Conservation (phyloP, 1,140 invertebrate genomes). For the Dendrolimus punctatus region DNA sequence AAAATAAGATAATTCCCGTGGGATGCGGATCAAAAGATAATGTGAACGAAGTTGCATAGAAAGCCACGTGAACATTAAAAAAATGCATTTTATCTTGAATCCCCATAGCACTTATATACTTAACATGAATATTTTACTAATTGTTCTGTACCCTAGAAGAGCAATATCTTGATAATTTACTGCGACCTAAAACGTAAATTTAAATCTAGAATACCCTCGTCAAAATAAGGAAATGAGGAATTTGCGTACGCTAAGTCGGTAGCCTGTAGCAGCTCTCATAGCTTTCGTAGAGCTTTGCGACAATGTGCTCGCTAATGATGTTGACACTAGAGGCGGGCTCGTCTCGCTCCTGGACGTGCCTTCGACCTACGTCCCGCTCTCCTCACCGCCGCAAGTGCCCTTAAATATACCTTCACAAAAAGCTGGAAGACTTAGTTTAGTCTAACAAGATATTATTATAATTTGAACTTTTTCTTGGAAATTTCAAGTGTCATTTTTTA, state of each 20-base stretch:
- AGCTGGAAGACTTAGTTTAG: conserved; percentile 21
- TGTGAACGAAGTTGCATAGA: no score
- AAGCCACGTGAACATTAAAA: no score
- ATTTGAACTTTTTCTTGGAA: conserved; percentile 9
- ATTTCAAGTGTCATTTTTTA: background rate
- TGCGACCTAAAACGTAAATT: background rate
- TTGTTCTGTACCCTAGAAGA: no score
- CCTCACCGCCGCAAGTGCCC: conserved; percentile 22
- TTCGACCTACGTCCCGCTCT: conserved; percentile 10
- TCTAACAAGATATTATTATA: conserved; percentile 16
- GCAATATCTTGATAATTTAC: no score
- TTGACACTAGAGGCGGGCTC: conserved; percentile 53
- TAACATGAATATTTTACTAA: no score
- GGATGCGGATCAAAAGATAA: no score
- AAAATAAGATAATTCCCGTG: no score
- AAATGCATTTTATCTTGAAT: no score
- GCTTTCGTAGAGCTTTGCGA: conserved; percentile 19
- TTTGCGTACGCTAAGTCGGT: conserved; percentile 13
- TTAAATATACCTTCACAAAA: conserved; percentile 18
- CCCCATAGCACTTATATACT: no score
- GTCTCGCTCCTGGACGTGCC: conserved; percentile 14
- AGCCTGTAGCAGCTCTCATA: conserved; percentile 27
- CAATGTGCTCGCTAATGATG: conserved; percentile 54
- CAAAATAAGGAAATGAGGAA: conserved; percentile 9
- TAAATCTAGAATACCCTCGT: background rate